Evolutionary conservation across 2,797 vertebrate genomes (phyloP), one percentile per base, ranked within the genome.

Genomic region (Tenualosa ilisha): DNA sequence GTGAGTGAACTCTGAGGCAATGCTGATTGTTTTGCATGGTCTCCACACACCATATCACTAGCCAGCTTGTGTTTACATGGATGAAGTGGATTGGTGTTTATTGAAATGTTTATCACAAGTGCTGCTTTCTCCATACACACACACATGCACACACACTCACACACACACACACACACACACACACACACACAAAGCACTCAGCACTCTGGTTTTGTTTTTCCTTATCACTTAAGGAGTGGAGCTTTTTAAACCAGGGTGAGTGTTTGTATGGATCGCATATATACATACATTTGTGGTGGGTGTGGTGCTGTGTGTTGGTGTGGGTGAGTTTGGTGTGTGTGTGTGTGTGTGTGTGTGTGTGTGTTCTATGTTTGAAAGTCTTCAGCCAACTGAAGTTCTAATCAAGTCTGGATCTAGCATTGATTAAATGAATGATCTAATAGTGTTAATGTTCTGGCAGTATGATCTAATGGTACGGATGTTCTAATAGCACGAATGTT

Each of bases 61-160:
- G 9, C 9, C 61, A 65, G 61, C 61, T 24, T 65, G 72, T 87
- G 85, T 90, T 89, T 89, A 59, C 79, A 65, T 61, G 61, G 22
- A 51, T 9, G 13, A 84, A 81, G 88, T 88, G 56, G 85, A 84
- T 11, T 68, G 82, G 86, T 88, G 89, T 90, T 90, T 90, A 89
- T 90, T 90, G 88, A 90, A 90, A 90, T 90, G 89, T 88, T 89
- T 89, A 89, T 86, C 11, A 72, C 56, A 24, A 65, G 24, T 65
- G 61, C 61, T 65, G 61, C 61, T 81, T 83, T 84, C 85, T 87
- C 85, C 87, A 88, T 86, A 89, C 89, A 89, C 43, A 84, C 82
- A 84, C 22, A 40, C 72, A 65, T 24, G n/a, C 51, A 53, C 13
- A 53, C 51, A 53, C 88, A 89, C 89, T 89, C 89, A 89, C 40